Conservation (phyloP, 2,888 invertebrate species). For the Malthinus seriepunctatus region DNA sequence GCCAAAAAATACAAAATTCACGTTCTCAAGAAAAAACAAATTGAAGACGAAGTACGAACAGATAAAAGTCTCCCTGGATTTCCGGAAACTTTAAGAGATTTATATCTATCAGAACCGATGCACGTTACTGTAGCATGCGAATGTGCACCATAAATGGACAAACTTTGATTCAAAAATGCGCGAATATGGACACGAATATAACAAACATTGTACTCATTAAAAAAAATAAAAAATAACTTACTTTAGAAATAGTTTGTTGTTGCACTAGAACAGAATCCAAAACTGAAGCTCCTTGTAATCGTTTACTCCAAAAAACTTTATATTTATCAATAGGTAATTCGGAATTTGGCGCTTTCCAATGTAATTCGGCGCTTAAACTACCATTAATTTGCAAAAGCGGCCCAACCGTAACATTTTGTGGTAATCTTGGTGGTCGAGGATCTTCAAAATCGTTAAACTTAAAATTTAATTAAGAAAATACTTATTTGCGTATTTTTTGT, state of each 20-base stretch:
- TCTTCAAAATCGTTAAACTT: constrained; percentile 43
- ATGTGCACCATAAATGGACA: constrained; percentile 40
- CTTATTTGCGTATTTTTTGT: constrained; percentile 9
- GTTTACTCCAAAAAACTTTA: constrained; percentile 75
- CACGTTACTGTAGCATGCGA: constrained; percentile 51
- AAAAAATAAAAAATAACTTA: constrained; percentile 42
- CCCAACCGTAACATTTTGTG: constrained; percentile 63
- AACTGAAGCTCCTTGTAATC: constrained; percentile 64
- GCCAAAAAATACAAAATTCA: constrained; percentile 46
- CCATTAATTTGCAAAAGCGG: constrained; percentile 54
- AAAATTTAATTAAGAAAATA: constrained; percentile 3
- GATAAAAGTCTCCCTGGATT: constrained; percentile 32
- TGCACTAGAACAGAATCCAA: constrained; percentile 66
- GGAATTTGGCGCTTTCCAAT: constrained; percentile 71
- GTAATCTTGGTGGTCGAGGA: constrained; percentile 65
- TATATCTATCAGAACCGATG: constrained; percentile 47
- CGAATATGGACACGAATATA: not conserved
- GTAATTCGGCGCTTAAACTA: constrained; percentile 62
- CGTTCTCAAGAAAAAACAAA: constrained; percentile 42
- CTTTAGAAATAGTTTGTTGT: constrained; percentile 66
- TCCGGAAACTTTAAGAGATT: constrained; percentile 44
- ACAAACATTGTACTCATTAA: not conserved
- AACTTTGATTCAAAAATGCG: not conserved
- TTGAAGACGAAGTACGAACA: constrained; percentile 27
- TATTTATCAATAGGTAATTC: constrained; percentile 73